Base-by-base conservation (phyloP, 1,140 invertebrate genomes). In the Brachionus plicatilis region DNA sequence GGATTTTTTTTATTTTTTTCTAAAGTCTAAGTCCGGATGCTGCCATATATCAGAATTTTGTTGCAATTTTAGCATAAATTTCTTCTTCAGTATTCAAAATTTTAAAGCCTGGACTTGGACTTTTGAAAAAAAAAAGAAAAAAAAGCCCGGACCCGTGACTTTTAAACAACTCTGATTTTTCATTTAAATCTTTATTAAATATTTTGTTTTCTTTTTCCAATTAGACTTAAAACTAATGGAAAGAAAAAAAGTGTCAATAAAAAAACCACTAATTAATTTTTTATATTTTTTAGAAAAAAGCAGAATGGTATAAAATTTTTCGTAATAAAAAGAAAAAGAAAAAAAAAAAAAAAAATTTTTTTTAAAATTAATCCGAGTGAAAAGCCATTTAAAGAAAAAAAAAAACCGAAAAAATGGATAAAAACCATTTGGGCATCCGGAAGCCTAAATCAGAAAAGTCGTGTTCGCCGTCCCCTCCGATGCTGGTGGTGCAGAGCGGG, bases 361-460 rank as follows among this genome's bases (percentile, higher is more conserved):
- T 68, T 68, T 37, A 37, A 68, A 65, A 65, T 65, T 14, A 65
- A 65, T 68, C 65, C 65, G 65, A 68, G 65, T 68, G 65, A 68
- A 68, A 33, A 47, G 45, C 14, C 6, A 41, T 43, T 72, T 17
- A 68, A 29, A 14, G 1, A 33, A 68, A 29, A 17, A 68, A 68
- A 29, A 66, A 11, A 33, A 33, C 8, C 2, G 2, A 27, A 5
- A 6, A 68, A 29, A 68, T 68, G 66, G 66, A 68, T 41, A 29
- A 68, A 68, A 68, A 72, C 45, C 68, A 72, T 24, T 2, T 72
- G 24, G 41, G 17, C 17, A 72, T 72, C 41, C 11, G 33, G 2
- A 72, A 43, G 14, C 14, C 41, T 7, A 76, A 76, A 29, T 7
- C 72, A 27, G 72, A 76, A 47, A 76, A 76, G 14, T 29, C 72